Base-by-base conservation (phyloP, 1,140 invertebrate genomes). In the Leptoteleia sp. region DNA sequence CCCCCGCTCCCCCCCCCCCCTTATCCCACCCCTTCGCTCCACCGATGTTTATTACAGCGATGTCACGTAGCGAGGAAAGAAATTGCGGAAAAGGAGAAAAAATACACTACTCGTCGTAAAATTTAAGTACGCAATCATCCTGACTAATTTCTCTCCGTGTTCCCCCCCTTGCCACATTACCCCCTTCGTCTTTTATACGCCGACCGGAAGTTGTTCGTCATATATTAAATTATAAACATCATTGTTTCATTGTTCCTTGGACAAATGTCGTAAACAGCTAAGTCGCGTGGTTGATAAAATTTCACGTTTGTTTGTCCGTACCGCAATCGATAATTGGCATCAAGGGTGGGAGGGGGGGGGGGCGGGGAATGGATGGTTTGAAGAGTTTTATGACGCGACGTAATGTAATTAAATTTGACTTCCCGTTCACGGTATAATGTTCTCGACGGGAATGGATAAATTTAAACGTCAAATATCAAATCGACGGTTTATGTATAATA, bases 41-140 rank as follows among this genome's bases (percentile, higher is more conserved):
- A 6, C 22, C n/a, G 38, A 50, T 76, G 47, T 76, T 76, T 72
- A 72, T 72, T 57, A 76, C 67, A 81, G 57, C 70, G 68, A 65
- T 64, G 59, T 75, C 57, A 73, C 59, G 68, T 67, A 68, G 40
- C 47, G 29, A 25, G 22, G 22, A 6, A 67, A 38, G 45, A 50
- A 54, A 50, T 15, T 9, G n/a, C 3, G 6, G 6, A 25, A 25
- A 25, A 25, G 48, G 13, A 35, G 7, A 31, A 22, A 43, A 40
- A 54, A 27, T 48, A 52, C 16, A 52, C 15, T 8, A 43, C 27
- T 9, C 45, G 29, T 52, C n/a, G 25, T 40, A 59, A 59, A 70
- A 59, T 59, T 52, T 42, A 50, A 50, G 43, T 54, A 29, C 19
- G 25, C 27, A 61, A 61, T 54, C 31, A 45, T 25, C 11, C 38